Evolutionary conservation across 2,888 invertebrate species (phyloP).

Genomic region (Pegoplata infirma): DNA sequence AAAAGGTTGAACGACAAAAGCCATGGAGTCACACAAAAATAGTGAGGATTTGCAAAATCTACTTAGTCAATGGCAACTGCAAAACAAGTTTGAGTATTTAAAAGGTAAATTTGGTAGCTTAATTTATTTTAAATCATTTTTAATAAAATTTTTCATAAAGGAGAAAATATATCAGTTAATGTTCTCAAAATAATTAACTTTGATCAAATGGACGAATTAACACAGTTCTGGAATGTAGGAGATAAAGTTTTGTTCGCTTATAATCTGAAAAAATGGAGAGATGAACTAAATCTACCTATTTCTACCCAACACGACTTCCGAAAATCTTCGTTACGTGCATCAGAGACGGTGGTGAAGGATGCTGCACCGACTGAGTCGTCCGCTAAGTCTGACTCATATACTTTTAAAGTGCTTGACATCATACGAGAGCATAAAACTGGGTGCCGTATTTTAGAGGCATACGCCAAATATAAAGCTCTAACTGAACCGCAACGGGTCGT

Average conservation of each 20-base stretch:
- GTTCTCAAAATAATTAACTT: background rate
- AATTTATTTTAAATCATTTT: no score
- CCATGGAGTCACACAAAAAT: background rate
- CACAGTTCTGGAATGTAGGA: background rate
- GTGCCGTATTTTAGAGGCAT: background rate
- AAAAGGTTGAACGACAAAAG: background rate
- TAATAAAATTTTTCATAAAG: background rate
- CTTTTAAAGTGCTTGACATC: background rate
- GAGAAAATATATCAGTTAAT: background rate
- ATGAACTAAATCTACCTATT: background rate
- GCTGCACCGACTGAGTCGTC: background rate
- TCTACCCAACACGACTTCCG: background rate
- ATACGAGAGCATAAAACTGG: background rate
- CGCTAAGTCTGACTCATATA: background rate
- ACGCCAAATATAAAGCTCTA: background rate
- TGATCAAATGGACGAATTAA: background rate
- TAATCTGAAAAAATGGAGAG: background rate
- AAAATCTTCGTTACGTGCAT: background rate
- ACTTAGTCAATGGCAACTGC: no score
- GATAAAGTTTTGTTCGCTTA: background rate
- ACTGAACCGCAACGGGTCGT: background rate
- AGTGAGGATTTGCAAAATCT: background rate
- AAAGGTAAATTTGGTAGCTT: no score
- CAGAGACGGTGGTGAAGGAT: background rate
- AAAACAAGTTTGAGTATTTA: no score